Percentiles rank a stretch among this genome's conserved stretches.
Conservation (phyloP, 2,113 vertebrate genomes). For the Micronisus gabar region DNA sequence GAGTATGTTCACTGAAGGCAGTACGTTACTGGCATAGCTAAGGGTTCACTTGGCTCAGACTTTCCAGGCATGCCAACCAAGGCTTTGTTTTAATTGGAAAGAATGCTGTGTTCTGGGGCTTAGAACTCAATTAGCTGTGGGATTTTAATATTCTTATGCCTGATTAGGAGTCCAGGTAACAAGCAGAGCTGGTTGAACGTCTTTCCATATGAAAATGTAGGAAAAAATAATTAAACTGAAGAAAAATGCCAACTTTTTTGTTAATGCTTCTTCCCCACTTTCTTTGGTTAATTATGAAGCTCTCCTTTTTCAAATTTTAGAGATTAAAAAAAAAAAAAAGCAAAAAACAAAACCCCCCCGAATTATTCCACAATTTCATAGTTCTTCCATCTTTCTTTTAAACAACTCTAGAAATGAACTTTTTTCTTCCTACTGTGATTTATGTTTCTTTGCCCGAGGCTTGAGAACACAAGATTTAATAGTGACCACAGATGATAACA, state of each 20-base stretch:
- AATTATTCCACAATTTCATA: not conserved
- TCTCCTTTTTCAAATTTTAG: not conserved
- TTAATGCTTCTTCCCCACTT: not conserved
- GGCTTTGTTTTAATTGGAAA: not conserved
- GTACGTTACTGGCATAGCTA: not conserved
- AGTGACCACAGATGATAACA: not conserved
- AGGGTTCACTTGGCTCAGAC: not conserved
- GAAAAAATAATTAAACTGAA: not conserved
- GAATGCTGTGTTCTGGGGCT: not conserved
- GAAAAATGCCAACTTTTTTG: not conserved
- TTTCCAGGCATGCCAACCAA: not conserved
- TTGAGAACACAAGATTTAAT: not conserved
- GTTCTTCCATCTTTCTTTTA: not conserved
- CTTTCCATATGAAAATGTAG: not conserved
- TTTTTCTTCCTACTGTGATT: not conserved
- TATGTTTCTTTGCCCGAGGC: not conserved
- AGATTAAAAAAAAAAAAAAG: not conserved
- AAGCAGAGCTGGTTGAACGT: not conserved
- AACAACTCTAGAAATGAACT: not conserved
- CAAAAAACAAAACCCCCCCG: too few relatives aligned
- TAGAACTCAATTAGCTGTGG: not conserved
- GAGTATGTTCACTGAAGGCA: not conserved
- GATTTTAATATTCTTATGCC: not conserved
- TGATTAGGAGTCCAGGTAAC: not conserved
- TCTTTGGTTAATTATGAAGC: not conserved